phyloP scores from a whole-genome alignment of 35 echinoderm and acorn worm species.

The Chiridota heheva region DNA sequence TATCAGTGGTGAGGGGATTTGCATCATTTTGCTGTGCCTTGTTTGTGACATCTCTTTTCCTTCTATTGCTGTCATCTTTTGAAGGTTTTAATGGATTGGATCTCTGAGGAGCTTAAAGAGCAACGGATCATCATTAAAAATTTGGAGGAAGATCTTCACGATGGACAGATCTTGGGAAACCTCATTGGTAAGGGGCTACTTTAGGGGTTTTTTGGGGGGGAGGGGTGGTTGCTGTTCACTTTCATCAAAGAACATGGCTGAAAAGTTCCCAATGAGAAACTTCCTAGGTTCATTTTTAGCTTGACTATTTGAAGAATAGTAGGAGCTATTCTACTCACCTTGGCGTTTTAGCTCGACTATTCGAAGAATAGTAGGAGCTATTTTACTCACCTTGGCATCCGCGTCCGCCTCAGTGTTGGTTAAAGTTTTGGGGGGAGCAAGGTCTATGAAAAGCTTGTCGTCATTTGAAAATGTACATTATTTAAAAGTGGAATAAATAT shows the following conservation, averaged over 20 bases:
- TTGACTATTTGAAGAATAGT: too few relatives aligned
- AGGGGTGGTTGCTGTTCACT: constrained; percentile 4
- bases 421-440: too few relatives aligned
- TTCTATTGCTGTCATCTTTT: not conserved
- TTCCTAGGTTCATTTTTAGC: too few relatives aligned
- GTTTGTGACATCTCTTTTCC: not conserved
- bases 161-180: constrained; percentile 96
- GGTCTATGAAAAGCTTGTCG: too few relatives aligned
- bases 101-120: constrained; percentile 89
- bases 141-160: constrained; percentile 91
- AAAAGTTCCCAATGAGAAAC: not conserved
- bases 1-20: not conserved
- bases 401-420: too few relatives aligned
- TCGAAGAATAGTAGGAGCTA: too few relatives aligned
- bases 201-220: not conserved
- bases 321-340: too few relatives aligned
- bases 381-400: too few relatives aligned
- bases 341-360: too few relatives aligned
- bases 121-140: constrained; percentile 87
- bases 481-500: too few relatives aligned
- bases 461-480: too few relatives aligned
- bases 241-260: not conserved
- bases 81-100: constrained; percentile 92
- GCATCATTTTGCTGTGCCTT: too few relatives aligned
- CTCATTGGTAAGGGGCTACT: constrained; percentile 60